A percentile compares a stretch with the other conserved stretches of the same genome.
Evolutionary conservation across 2,797 vertebrate genomes (phyloP).

Genomic region (Lophius americanus): DNA sequence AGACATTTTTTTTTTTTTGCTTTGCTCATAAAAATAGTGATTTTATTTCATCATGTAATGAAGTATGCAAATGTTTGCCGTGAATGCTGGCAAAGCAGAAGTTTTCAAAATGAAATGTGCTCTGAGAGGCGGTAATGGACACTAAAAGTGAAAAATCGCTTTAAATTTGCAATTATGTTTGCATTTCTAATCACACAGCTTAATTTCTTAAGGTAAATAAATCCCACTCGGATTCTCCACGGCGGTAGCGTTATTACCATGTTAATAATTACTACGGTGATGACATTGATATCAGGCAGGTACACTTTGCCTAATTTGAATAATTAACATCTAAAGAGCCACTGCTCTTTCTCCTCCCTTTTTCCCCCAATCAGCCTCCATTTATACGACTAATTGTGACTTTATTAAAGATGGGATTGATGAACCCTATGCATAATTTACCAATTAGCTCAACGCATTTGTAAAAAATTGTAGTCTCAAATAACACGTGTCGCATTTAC

Average conservation of each 20-base stretch:
- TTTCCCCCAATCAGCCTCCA: constrained; percentile 44
- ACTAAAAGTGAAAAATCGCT: constrained; percentile 56
- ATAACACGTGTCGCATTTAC: constrained; percentile 78
- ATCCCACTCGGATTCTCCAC: constrained; percentile 88
- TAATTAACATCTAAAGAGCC: constrained; percentile 83
- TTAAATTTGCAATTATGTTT: constrained; percentile 94
- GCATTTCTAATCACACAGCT: constrained; percentile 91
- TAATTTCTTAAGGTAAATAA: constrained; percentile 98
- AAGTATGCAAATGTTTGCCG: constrained; percentile 15
- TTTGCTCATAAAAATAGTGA: background rate
- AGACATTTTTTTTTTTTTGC: background rate
- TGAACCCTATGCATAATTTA: constrained; percentile 82
- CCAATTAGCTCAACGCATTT: constrained; percentile 77
- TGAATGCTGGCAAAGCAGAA: background rate
- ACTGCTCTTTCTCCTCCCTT: constrained; percentile 53
- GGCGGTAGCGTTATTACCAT: constrained; percentile 84
- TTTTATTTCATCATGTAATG: constrained; percentile 3
- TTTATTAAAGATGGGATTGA: constrained; percentile 81
- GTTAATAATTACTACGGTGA: constrained; percentile 83
- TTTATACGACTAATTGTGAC: constrained; percentile 78
- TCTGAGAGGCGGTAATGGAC: constrained; percentile 30
- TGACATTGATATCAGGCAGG: constrained; percentile 82
- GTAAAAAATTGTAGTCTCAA: constrained; percentile 76
- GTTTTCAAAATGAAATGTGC: constrained; percentile 30
- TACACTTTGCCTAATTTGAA: constrained; percentile 84